Base-by-base conservation (phyloP, 2,888 invertebrate species). In the Busseola fusca region DNA sequence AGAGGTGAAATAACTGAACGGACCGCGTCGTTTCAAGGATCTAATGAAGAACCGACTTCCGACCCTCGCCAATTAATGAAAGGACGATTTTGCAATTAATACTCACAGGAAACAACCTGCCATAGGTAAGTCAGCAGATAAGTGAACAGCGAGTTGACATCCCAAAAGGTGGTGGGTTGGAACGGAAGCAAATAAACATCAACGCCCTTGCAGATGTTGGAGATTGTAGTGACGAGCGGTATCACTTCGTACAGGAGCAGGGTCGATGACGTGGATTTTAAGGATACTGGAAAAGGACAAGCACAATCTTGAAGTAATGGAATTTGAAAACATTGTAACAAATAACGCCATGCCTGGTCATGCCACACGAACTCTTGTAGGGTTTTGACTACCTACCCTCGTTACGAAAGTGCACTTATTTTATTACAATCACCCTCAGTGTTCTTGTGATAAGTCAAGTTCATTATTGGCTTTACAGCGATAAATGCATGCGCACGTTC, bases 171-270 rank as follows among this genome's bases (percentile, higher is more conserved):
- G 0, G 67, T 50, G 2, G 75, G 45, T 70, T 77, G 74, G 18
- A 85, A 83, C 0, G 84, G 86, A 14, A 81, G 78, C 50, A 76
- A 9, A 57, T 82, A 86, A 0, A 69, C 59, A 0, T 62, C 57
- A 0, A 37, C 30, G 0, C 85, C 85, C 1, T 30, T 50, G 57
- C 60, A 68, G 14, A 81, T 37, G 48, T 77, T 78, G 62, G 66
- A 72, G 10, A 66, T 21, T 0, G 76, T 69, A 25, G 50, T 60
- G 14, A 80, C 5, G 0, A 84, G 54, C 4, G 86, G 84, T 4
- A 79, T 64, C 18, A 66, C 12, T 62, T 81, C 80, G 64, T 77
- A 86, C 3, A 77, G 14, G 3, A 16, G 0, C 30, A 84, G 50
- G 63, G 78, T n/a, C n/a, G n/a, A n/a, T n/a, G n/a, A n/a, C n/a